phyloP scores from a whole-genome alignment of 2,113 vertebrate species.

The Gymnocephalus cernua region DNA sequence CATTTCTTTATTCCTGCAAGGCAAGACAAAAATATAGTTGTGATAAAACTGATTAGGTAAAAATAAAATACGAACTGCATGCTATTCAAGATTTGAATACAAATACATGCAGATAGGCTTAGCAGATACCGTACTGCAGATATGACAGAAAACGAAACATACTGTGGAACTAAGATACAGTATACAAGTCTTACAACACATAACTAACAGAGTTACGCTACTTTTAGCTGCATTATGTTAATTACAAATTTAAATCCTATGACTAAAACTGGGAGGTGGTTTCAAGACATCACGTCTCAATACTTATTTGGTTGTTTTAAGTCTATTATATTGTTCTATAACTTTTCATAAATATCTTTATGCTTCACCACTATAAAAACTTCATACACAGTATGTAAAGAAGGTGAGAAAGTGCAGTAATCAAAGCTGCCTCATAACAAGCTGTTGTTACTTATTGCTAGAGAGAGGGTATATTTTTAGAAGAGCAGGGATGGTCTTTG shows the following conservation, averaged over 20 bases:
- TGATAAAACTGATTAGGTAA: not conserved
- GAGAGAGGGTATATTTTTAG: not conserved
- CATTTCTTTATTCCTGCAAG: constrained; percentile 49
- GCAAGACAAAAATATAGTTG: not conserved
- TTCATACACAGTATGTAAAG: not conserved
- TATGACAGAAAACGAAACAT: not conserved
- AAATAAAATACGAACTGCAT: not conserved
- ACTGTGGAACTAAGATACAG: not conserved
- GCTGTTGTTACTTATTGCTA: too few species aligned
- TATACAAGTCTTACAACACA: not conserved
- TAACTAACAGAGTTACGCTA: not conserved
- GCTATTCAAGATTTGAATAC: not conserved
- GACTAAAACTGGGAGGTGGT: not conserved
- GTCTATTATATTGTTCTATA: not conserved
- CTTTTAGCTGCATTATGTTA: not conserved
- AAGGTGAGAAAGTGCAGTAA: not conserved
- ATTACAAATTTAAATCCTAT: not conserved
- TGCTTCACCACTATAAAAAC: not conserved
- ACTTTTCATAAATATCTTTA: not conserved
- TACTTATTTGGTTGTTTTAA: not conserved
- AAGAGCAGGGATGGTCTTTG: not conserved
- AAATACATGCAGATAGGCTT: not conserved
- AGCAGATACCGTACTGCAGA: not conserved
- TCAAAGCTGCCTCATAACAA: not conserved
- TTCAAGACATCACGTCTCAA: not conserved